A percentile compares a stretch with the other conserved stretches of the same genome.
Conservation (phyloP, 2,797 vertebrate species). For the Chrysocyon brachyurus region DNA sequence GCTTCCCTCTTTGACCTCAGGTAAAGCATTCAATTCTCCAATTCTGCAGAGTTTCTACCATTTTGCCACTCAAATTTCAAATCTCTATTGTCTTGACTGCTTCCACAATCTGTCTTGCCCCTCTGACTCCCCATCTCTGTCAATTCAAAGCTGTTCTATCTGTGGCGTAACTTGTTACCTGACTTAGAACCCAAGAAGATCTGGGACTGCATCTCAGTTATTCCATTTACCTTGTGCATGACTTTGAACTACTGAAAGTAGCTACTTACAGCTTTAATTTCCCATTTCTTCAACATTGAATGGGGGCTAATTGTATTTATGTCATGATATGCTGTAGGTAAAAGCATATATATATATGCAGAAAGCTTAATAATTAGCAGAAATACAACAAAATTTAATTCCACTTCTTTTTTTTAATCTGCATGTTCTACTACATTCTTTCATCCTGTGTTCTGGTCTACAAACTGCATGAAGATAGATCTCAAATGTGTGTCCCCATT, state of each 20-base stretch:
- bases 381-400: background rate
- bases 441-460: background rate
- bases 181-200: background rate
- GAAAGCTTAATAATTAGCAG: background rate
- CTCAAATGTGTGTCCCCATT: background rate
- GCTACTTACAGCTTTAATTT: background rate
- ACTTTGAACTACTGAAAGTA: background rate
- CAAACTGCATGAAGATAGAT: background rate
- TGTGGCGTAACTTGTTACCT: background rate
- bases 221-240: background rate
- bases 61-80: background rate
- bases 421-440: background rate
- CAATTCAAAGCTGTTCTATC: background rate
- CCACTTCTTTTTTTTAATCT: background rate
- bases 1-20: background rate
- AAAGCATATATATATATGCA: background rate
- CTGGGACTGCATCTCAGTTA: background rate
- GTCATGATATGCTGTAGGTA: background rate
- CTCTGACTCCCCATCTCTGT: background rate
- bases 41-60: background rate
- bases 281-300: background rate
- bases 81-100: background rate
- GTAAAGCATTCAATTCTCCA: background rate
- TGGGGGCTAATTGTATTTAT: background rate
- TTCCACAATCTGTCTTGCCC: background rate